phyloP scores from a whole-genome alignment of 2,797 vertebrate genomes.

The Tokudaia tokunoshimensis region DNA sequence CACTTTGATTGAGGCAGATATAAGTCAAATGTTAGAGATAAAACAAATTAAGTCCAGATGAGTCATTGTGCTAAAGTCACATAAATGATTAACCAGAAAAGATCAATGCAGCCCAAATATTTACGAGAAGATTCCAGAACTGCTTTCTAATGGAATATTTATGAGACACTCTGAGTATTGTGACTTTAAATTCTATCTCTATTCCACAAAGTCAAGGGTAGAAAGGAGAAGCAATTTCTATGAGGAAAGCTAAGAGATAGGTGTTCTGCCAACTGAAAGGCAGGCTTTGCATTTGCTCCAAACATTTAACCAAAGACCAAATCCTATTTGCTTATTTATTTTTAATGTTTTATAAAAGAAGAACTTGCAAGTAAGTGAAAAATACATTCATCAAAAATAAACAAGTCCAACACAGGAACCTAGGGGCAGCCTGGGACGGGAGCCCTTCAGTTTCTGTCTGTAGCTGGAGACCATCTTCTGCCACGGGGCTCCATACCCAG shows the following conservation, averaged over 20 bases:
- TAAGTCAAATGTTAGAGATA: conserved; percentile 24
- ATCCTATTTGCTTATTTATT: not conserved
- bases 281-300: not conserved
- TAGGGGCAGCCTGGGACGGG: no score
- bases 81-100: not conserved
- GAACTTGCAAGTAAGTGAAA: not conserved
- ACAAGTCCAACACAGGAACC: no score
- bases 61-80: not conserved
- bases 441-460: no score
- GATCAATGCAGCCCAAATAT: not conserved
- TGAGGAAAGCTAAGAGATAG: not conserved
- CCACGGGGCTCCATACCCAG: no score
- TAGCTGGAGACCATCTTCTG: no score
- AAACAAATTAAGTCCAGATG: not conserved
- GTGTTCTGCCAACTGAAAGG: not conserved
- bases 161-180: not conserved
- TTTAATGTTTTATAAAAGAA: not conserved
- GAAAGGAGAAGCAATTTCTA: not conserved
- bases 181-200: conserved; percentile 9
- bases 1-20: not conserved
- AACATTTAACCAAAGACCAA: not conserved
- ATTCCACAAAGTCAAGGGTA: not conserved
- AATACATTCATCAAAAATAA: not conserved
- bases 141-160: not conserved
- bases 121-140: not conserved